A percentile compares a stretch with the other conserved stretches of the same genome.
phyloP scores from a whole-genome alignment of 2,888 invertebrate genomes.

The Tiliacea aurago region DNA sequence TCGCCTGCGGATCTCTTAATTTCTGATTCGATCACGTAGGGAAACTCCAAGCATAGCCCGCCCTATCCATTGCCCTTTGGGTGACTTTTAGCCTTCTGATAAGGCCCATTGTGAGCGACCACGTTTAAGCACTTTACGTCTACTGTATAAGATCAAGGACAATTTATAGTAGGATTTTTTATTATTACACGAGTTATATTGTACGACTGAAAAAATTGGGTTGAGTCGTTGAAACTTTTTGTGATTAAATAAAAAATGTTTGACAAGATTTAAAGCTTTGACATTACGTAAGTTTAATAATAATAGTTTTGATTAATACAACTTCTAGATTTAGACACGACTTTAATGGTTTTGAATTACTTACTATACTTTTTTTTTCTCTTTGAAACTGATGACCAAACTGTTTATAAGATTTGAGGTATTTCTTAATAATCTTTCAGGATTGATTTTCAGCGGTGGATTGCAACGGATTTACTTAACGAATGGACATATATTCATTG shows the following conservation, averaged over 20 bases:
- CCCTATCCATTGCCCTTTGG: no score
- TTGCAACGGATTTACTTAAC: background rate
- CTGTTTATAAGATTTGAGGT: background rate
- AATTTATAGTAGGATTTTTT: background rate
- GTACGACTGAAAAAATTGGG: constrained; percentile 29
- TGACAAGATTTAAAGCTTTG: constrained; percentile 20
- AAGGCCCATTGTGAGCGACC: no score
- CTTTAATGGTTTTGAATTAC: background rate
- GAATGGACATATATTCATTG: background rate
- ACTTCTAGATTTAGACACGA: constrained; percentile 9
- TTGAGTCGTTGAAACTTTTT: constrained; percentile 30
- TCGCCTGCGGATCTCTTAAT: no score
- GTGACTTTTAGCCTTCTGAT: no score
- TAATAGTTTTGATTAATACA: constrained; percentile 17
- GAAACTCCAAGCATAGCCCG: no score
- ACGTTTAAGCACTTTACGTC: constrained; percentile 13
- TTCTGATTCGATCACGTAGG: no score
- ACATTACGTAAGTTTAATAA: constrained; percentile 21
- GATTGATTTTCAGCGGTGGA: background rate
- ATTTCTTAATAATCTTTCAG: background rate
- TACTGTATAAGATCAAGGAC: constrained; percentile 23
- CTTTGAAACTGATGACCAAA: background rate
- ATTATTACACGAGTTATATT: constrained; percentile 34
- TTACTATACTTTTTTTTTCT: background rate
- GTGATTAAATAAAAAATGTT: constrained; percentile 31